phyloP scores from a whole-genome alignment of 2,888 invertebrate species.

The Melangyna quadrimaculata region DNA sequence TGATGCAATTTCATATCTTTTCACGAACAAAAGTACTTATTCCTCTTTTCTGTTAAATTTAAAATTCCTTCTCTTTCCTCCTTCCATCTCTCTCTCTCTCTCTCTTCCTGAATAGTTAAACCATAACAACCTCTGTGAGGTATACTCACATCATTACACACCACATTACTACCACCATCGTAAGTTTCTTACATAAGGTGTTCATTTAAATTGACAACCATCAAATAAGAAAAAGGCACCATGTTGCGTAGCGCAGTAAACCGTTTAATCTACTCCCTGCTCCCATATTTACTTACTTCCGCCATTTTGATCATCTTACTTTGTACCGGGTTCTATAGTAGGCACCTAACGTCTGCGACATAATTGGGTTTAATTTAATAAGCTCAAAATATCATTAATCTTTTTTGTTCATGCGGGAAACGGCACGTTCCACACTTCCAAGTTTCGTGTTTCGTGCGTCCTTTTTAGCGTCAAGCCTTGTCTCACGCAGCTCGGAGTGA shows the following conservation, averaged over 20 bases:
- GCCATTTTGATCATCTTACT: background rate
- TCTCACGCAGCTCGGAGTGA: background rate
- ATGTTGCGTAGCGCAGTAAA: background rate
- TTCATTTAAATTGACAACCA: background rate
- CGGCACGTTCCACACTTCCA: background rate
- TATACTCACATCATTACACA: no score
- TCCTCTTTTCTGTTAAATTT: no score
- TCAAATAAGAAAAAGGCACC: background rate
- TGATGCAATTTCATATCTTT: no score
- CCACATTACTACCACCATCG: background rate
- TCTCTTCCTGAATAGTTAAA: no score
- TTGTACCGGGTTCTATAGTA: background rate
- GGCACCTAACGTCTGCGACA: background rate
- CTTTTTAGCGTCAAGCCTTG: background rate
- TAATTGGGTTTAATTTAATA: constrained; percentile 14
- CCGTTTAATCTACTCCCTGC: background rate
- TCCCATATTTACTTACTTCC: background rate
- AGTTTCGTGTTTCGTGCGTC: background rate
- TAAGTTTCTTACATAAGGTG: background rate
- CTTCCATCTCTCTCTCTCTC: no score
- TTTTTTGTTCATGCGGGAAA: background rate
- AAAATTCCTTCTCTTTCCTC: no score
- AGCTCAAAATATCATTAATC: constrained; percentile 12
- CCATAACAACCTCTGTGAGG: no score
- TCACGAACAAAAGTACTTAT: no score